These are phyloP conservation scores for Yoshiicerus persimilis DNA, from an alignment of 1,140 invertebrate species.

Conservation along the genomic window DNA sequence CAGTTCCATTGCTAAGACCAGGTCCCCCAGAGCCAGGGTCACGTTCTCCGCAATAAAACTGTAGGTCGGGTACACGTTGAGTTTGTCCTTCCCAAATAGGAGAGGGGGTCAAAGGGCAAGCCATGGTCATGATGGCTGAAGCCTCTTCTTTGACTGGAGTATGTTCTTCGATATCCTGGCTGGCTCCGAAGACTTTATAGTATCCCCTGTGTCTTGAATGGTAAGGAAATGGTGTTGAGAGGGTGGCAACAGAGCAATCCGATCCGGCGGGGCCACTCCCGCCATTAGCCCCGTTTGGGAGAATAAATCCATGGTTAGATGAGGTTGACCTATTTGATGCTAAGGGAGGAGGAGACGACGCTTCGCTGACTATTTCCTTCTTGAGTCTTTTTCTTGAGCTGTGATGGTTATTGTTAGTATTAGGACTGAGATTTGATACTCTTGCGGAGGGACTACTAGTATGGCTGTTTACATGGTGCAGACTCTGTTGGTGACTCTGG, in stretches of 20 bases:
- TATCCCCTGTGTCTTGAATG: constrained; percentile 22
- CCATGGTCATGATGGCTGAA: constrained; percentile 11
- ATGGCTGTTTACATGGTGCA: neutral
- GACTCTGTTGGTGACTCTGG: neutral
- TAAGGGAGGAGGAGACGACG: constrained; percentile 27
- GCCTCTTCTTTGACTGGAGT: constrained; percentile 36
- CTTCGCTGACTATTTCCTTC: constrained; percentile 9
- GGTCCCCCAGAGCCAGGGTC: neutral
- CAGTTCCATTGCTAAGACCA: neutral
- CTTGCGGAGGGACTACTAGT: neutral
- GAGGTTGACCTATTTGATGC: neutral
- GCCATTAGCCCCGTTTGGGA: neutral
- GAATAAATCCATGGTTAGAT: neutral
- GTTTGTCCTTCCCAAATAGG: constrained; percentile 49
- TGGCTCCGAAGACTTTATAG: constrained; percentile 33
- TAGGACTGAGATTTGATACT: neutral
- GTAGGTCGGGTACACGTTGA: constrained; percentile 45
- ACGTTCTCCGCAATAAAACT: constrained; percentile 8
- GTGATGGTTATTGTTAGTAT: neutral
- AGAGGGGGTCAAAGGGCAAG: constrained; percentile 46
- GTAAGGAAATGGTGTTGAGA: constrained; percentile 32
- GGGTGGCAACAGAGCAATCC: constrained; percentile 21
- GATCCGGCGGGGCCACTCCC: constrained; percentile 4
- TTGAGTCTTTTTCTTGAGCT: constrained; percentile 21
- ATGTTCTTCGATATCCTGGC: constrained; percentile 6